These are phyloP conservation scores for Pachypanchax playfairii DNA, from an alignment of 2,113 vertebrate species.

Conservation along the genomic window DNA sequence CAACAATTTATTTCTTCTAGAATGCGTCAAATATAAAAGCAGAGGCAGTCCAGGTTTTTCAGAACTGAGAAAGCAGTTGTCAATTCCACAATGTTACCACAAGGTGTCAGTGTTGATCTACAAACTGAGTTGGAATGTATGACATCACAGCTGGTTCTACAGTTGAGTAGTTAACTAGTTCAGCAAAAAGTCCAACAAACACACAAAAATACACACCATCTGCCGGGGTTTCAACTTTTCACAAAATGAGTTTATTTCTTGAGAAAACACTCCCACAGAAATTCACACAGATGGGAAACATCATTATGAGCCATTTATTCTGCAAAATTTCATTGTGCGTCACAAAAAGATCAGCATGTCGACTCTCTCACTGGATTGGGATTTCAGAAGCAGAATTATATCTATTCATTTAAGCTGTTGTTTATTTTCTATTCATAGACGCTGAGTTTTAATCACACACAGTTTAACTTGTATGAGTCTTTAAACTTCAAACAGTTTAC, in stretches of 20 bases:
- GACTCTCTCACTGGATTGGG: background rate
- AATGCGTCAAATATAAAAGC: background rate
- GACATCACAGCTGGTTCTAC: constrained; percentile 9
- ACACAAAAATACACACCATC: background rate
- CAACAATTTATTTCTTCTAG: background rate
- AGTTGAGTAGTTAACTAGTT: background rate
- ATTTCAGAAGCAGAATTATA: constrained; percentile 22
- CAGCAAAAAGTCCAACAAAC: background rate
- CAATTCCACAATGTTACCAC: constrained; percentile 15
- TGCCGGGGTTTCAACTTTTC: background rate
- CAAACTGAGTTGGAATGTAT: background rate
- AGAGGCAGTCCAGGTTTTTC: background rate
- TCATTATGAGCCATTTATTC: too few relatives aligned
- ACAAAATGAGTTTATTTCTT: background rate
- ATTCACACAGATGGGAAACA: too few relatives aligned
- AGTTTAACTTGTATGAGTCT: too few relatives aligned
- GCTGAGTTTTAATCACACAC: too few relatives aligned
- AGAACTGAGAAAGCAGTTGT: background rate
- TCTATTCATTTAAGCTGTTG: constrained; percentile 45
- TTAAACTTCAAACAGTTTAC: too few relatives aligned
- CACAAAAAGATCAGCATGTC: too few relatives aligned
- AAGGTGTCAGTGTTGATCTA: constrained; percentile 26
- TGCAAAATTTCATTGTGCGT: too few relatives aligned
- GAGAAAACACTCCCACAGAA: background rate
- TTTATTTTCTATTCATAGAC: too few relatives aligned